Conservation (phyloP, 2,113 vertebrate genomes). For the Pterocles gutturalis region DNA sequence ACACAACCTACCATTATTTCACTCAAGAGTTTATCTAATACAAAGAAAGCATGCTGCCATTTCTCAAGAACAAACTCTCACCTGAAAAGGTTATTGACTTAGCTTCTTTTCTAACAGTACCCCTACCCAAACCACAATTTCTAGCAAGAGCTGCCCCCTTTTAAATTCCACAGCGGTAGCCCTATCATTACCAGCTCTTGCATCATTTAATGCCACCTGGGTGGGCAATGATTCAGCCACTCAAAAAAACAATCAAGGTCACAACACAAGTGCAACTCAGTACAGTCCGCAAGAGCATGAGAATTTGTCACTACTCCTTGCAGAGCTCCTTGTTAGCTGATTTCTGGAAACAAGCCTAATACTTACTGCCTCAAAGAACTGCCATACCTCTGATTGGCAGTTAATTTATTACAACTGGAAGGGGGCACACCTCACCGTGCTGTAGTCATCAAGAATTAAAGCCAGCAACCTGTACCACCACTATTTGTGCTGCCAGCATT, state of each 20-base stretch:
- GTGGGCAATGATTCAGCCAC: not conserved
- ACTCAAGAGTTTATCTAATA: not conserved
- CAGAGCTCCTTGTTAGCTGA: not conserved
- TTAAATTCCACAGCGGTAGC: not conserved
- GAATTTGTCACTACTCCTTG: not conserved
- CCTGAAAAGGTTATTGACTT: fast-evolving
- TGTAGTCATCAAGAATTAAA: not conserved
- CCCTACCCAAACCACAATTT: not conserved
- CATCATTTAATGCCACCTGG: not conserved
- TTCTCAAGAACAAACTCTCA: not conserved
- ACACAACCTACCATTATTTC: not conserved
- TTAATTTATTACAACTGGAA: not conserved
- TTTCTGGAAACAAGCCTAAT: not conserved
- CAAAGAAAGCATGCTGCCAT: not conserved
- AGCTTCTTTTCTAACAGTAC: fast-evolving
- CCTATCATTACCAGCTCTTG: not conserved
- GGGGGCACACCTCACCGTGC: not conserved
- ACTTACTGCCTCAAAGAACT: not conserved
- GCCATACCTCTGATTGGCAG: not conserved
- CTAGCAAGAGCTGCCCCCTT: not conserved
- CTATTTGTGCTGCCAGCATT: not conserved
- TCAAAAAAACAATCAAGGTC: not conserved
- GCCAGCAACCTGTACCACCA: not conserved
- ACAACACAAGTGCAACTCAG: not conserved
- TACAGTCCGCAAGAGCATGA: not conserved